Conservation (phyloP, 2,113 vertebrate species). For the Gobiocypris rarus region DNA sequence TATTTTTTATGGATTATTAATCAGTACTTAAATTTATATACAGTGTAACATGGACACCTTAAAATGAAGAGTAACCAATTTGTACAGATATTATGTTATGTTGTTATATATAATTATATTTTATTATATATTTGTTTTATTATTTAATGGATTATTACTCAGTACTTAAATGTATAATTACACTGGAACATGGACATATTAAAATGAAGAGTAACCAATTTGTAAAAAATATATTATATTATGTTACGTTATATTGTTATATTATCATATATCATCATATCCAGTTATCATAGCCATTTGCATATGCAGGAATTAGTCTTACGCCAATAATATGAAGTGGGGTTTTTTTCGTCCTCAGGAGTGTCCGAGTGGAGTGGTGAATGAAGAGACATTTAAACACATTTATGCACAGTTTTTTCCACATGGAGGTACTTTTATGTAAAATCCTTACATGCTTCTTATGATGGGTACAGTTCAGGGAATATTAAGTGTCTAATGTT, state of each 20-base stretch:
- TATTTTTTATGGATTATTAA: too few relatives aligned
- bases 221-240: background rate
- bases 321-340: background rate
- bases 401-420: slow-evolving; percentile 99
- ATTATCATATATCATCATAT: too few relatives aligned
- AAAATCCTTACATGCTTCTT: background rate
- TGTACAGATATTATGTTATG: too few relatives aligned
- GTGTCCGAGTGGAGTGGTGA: slow-evolving; percentile 96
- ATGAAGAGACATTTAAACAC: slow-evolving; percentile 98
- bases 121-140: background rate
- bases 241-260: too few relatives aligned
- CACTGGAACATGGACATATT: too few relatives aligned
- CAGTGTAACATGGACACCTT: too few relatives aligned
- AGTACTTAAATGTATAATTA: too few relatives aligned
- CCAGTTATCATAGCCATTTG: background rate
- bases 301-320: background rate
- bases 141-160: too few relatives aligned
- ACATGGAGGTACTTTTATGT: slow-evolving; percentile 88
- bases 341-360: slow-evolving; percentile 76
- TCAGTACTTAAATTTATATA: too few relatives aligned
- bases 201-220: too few relatives aligned
- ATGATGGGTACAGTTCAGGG: background rate
- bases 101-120: background rate
- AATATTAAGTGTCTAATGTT: background rate
- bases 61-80: too few relatives aligned